These are phyloP conservation scores for Oriolus oriolus DNA, from an alignment of 2,113 vertebrate species.

Conservation along the genomic window DNA sequence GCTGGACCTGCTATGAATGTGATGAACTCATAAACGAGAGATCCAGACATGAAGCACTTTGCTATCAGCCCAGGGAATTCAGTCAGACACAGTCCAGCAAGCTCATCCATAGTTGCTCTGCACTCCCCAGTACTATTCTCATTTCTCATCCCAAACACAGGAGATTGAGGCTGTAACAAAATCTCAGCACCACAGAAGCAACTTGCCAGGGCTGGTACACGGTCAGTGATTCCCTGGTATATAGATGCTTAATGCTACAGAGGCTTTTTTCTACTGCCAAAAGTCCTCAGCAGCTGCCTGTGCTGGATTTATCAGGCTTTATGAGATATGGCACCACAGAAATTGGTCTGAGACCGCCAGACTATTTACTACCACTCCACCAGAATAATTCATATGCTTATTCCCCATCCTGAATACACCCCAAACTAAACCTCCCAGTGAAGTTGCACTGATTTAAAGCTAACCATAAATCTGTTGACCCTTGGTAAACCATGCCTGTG, in stretches of 20 bases:
- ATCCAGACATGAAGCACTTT: background rate
- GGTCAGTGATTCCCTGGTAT: background rate
- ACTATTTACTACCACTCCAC: constrained; percentile 32
- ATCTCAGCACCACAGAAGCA: background rate
- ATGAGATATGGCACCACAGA: constrained; percentile 42
- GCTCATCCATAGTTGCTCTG: background rate
- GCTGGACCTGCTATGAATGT: background rate
- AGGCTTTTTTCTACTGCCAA: background rate
- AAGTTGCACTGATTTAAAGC: constrained; percentile 24
- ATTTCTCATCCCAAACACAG: background rate
- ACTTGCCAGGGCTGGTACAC: background rate
- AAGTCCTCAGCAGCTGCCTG: constrained; percentile 20
- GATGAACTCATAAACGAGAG: background rate
- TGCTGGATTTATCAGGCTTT: constrained; percentile 43
- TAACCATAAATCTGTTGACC: background rate
- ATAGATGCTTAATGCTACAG: background rate
- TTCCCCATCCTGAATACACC: background rate
- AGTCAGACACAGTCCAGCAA: background rate
- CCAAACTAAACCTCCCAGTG: background rate
- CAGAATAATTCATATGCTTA: constrained; percentile 46
- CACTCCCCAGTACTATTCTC: background rate
- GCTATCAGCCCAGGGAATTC: background rate
- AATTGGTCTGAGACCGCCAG: constrained; percentile 36
- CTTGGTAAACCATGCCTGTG: background rate
- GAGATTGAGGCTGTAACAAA: background rate